A percentile compares a stretch with the other conserved stretches of the same genome.
Evolutionary conservation across 1,140 invertebrate species (phyloP).

Genomic region (Vanessa atalanta): DNA sequence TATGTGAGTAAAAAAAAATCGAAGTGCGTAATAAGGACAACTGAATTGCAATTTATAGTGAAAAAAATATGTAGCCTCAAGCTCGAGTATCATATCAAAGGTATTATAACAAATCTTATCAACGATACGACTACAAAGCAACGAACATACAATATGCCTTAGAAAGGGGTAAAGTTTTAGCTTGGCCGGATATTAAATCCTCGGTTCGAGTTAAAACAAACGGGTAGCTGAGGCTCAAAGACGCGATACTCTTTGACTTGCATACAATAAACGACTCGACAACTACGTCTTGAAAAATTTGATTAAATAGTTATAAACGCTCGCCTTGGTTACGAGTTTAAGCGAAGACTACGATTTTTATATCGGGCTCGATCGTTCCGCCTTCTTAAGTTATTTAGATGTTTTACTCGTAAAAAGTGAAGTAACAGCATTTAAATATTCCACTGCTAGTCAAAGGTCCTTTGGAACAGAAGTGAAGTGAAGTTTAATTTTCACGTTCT

Average conservation of each 20-base stretch:
- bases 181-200: slow-evolving; percentile 40
- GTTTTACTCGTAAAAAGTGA: too few species aligned
- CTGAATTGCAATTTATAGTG: too few species aligned
- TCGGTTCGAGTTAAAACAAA: slow-evolving; percentile 31
- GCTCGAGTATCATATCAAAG: not conserved
- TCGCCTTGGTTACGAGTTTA: not conserved
- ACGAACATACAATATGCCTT: not conserved
- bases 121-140: not conserved
- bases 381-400: too few species aligned
- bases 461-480: too few species aligned
- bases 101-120: not conserved
- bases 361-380: not conserved
- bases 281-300: slow-evolving; percentile 17
- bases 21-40: too few species aligned
- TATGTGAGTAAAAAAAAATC: too few species aligned
- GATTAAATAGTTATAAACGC: slow-evolving; percentile 4
- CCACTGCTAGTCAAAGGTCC: too few species aligned
- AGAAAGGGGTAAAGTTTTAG: slow-evolving; percentile 12
- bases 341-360: not conserved
- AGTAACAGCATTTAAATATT: too few species aligned
- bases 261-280: slow-evolving; percentile 11
- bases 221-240: slow-evolving; percentile 16
- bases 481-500: too few species aligned
- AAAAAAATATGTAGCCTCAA: too few species aligned
- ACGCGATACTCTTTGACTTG: slow-evolving; percentile 20